These are phyloP conservation scores for Hesperophylax magnus DNA, from an alignment of 1,140 invertebrate species.

Conservation along the genomic window DNA sequence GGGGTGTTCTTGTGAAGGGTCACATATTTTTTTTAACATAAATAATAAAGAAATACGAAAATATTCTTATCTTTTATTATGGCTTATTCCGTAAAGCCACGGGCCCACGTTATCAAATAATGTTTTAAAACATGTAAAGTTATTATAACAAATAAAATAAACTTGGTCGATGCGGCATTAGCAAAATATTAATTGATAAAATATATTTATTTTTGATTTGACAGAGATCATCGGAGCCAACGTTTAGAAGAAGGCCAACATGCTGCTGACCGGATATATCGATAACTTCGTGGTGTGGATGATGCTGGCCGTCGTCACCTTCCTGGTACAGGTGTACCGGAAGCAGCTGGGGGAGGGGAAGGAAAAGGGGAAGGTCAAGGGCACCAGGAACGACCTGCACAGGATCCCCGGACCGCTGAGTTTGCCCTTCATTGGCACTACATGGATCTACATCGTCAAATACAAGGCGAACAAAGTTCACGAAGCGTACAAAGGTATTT, in stretches of 20 bases:
- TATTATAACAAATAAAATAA: too few species aligned
- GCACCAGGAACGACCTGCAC: conserved; percentile 1
- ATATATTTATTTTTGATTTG: too few species aligned
- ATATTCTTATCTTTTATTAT: too few species aligned
- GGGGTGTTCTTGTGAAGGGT: too few species aligned
- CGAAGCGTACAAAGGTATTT: conserved; percentile 83
- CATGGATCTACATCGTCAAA: conserved; percentile 83
- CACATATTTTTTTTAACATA: too few species aligned
- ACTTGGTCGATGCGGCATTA: too few species aligned
- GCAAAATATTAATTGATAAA: too few species aligned
- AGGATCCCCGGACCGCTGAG: conserved; percentile 80
- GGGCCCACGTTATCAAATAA: too few species aligned
- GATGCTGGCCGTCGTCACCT: conserved; percentile 19
- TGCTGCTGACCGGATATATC: neutral
- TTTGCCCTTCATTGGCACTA: conserved; percentile 84
- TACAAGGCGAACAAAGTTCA: conserved; percentile 84
- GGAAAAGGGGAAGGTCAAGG: neutral
- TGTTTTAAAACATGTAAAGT: too few species aligned
- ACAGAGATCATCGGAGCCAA: too few species aligned
- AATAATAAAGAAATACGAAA: too few species aligned
- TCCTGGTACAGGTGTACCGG: conserved; percentile 33
- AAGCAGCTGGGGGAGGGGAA: neutral
- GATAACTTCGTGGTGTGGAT: neutral
- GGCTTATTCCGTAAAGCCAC: too few species aligned
- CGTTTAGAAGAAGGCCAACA: neutral